Evolutionary conservation across 1,140 invertebrate species (phyloP), one percentile per base, ranked within the genome.

Genomic region (Drosophila orena): DNA sequence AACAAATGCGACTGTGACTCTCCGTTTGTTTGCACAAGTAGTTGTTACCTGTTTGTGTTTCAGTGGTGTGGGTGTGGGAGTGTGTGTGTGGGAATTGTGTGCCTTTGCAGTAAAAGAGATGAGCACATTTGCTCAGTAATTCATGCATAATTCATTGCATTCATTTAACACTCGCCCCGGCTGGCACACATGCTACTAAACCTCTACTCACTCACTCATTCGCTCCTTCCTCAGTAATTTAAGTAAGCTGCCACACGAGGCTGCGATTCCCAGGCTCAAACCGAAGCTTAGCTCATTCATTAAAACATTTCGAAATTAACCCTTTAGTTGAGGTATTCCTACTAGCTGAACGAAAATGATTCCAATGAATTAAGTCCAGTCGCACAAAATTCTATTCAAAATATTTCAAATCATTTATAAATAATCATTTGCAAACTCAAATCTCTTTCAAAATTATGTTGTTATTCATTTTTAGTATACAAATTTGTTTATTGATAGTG

Each of bases 121-220:
- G 74, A 61, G 70, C 65, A 79, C 80, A 84, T 84, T 84, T 77
- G 42, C 83, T 73, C 59, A 83, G 83, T 84, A 84, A 89, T 88
- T 88, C 84, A 88, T 88, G 79, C 76, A 89, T 89, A 77, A 88
- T 88, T 88, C 83, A 88, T 88, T 79, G 84, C 83, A 83, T 84
- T 88, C 84, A 89, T 89, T 88, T 84, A 88, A 88, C 83, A 83
- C 83, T 65, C 73, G 44, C 72, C 11, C 40, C 56, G 61, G 40
- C 58, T 60, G 59, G 49, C 56, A 61, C 58, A 68, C 61, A 47
- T 38, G 44, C 38, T 37, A 38, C 49, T 44, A 38, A 49, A 44
- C 11, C 42, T 37, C 61, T 27, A 70, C 66, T 55, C 61, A 69
- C 34, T 65, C 60, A 52, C 61, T 44, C 66, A 34, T 54, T 65